Evolutionary conservation across 2,797 vertebrate species (phyloP).

Genomic region (Yasuhikotakia modesta): DNA sequence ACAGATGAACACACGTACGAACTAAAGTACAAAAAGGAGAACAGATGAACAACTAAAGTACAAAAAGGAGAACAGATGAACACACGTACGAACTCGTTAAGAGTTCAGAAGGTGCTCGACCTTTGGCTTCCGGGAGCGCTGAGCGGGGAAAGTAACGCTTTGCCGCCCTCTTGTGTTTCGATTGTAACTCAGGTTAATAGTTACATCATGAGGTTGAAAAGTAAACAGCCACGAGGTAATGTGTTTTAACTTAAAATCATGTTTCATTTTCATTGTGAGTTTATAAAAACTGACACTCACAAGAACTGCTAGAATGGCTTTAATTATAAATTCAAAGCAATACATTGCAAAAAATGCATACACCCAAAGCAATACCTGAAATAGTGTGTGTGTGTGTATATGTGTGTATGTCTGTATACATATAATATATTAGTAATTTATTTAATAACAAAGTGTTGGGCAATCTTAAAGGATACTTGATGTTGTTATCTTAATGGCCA

Average conservation of each 20-base stretch:
- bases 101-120: neutral
- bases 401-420: neutral
- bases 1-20: no score
- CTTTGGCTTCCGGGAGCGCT: neutral
- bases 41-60: no score
- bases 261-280: neutral
- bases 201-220: neutral
- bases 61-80: no score
- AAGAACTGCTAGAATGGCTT: neutral
- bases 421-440: neutral
- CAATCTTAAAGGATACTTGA: neutral
- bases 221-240: neutral
- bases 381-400: neutral
- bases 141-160: neutral
- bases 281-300: neutral
- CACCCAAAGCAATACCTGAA: neutral
- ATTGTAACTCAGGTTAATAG: neutral
- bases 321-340: constrained; percentile 24
- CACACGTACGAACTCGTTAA: no score
- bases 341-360: neutral
- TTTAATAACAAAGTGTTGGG: neutral
- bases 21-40: no score
- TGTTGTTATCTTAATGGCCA: neutral
- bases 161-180: constrained; percentile 52
- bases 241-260: no score